These are phyloP conservation scores for Selenia dentaria DNA, from an alignment of 2,888 invertebrate species.

Conservation along the genomic window DNA sequence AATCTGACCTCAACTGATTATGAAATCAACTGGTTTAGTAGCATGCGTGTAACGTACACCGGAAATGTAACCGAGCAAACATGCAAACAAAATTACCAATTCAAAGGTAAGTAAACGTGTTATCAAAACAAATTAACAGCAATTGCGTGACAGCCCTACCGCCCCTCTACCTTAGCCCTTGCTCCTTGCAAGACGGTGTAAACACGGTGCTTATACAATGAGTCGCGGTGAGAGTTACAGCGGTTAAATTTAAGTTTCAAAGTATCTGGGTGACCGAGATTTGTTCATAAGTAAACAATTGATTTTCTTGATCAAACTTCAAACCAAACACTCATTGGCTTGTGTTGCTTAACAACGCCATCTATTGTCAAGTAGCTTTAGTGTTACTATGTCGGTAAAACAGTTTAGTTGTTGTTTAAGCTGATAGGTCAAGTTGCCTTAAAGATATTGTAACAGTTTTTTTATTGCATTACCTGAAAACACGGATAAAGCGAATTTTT, in stretches of 20 bases:
- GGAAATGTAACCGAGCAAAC: slow-evolving; percentile 21
- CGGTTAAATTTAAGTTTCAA: slow-evolving; percentile 24
- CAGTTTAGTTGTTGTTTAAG: no score
- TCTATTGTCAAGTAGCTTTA: no score
- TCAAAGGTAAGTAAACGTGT: slow-evolving; percentile 24
- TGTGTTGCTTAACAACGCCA: no score
- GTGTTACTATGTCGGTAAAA: no score
- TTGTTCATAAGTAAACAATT: no score
- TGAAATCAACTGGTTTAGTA: slow-evolving; percentile 17
- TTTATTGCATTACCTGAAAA: no score
- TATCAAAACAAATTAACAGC: slow-evolving; percentile 45
- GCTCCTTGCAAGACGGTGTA: slow-evolving; percentile 64
- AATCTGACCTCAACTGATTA: slow-evolving; percentile 4
- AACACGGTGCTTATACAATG: slow-evolving; percentile 52
- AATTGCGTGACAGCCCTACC: slow-evolving; percentile 62
- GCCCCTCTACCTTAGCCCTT: slow-evolving; percentile 57
- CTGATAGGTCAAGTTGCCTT: no score
- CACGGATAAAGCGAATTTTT: no score
- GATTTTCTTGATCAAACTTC: no score
- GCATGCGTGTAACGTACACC: slow-evolving; percentile 40
- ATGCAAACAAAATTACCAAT: background rate
- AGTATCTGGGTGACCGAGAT: no score
- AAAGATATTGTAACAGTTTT: no score
- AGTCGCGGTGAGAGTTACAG: slow-evolving; percentile 32
- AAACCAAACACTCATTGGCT: no score